Percentiles rank a stretch among this genome's conserved stretches.
Evolutionary conservation across 1,140 invertebrate genomes (phyloP).

Genomic region (Macrotrachela quadricornifera): DNA sequence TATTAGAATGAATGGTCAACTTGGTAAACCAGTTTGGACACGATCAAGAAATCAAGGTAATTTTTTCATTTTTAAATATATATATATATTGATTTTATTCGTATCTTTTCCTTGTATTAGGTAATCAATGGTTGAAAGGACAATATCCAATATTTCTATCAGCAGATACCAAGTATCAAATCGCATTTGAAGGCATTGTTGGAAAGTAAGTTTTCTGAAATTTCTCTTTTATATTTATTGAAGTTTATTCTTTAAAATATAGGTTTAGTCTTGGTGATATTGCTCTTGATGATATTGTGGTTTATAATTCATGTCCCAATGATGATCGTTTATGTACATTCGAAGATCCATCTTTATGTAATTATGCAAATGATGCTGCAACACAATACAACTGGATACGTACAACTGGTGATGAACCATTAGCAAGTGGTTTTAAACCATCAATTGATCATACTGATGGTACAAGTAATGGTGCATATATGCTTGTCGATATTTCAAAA

Average conservation of each 20-base stretch:
- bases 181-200: slow-evolving; percentile 11
- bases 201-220: neutral
- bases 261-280: neutral
- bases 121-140: too few species aligned
- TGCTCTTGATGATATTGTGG: slow-evolving; percentile 3
- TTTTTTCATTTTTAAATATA: neutral
- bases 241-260: neutral
- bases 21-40: slow-evolving; percentile 11
- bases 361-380: neutral
- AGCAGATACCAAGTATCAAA: slow-evolving; percentile 2
- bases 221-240: too few species aligned
- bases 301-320: neutral
- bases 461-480: slow-evolving; percentile 12
- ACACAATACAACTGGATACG: slow-evolving; percentile 1
- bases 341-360: neutral
- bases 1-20: slow-evolving; percentile 8
- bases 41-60: slow-evolving; percentile 17
- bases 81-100: neutral
- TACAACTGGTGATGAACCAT: neutral
- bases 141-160: neutral
- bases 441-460: slow-evolving; percentile 16
- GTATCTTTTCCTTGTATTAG: too few species aligned
- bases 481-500: slow-evolving; percentile 11
- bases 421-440: slow-evolving; percentile 8
- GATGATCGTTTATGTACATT: slow-evolving; percentile 3